Evolutionary conservation across 2,113 vertebrate species (phyloP), one percentile per base, ranked within the genome.

Genomic region (Colius striatus): DNA sequence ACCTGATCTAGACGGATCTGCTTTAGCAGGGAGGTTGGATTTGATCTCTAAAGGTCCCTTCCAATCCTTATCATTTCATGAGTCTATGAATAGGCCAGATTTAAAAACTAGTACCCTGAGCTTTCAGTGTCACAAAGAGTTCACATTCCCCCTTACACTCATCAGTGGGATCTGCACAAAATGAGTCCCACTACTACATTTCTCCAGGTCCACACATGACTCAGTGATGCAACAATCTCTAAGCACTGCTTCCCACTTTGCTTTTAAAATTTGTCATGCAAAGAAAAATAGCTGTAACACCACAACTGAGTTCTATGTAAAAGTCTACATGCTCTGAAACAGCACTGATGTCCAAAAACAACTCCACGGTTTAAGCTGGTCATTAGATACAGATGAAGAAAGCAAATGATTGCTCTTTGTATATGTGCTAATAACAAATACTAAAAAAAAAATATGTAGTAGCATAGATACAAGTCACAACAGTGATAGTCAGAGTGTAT

Each of bases 121-220:
- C 16, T 11, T 55, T 61, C 45, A 43, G 65, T 78, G 34, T 53
- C 26, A 30, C 13, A 67, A 48, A 53, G 23, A 29, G 25, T 43
- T 25, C 10, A 2, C 48, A 11, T 18, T 47, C 5, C 29, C 58
- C 15, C 21, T 27, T 10, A 11, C 2, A 22, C 27, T 16, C 25
- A 30, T 3, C 15, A 68, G 32, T 72, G 76, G 63, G 45, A 86
- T 41, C 16, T 70, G 53, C 22, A 63, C 72, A 16, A 48, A 27
- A 4, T 3, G 5, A 72, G 41, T 27, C 32, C 50, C 58, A 29
- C 34, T 17, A 1, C 41, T n/a, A 20, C 16, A 11, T 21, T 41
- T 32, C 60, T 62, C 68, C 68, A 91, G 51, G 26, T 27, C n/a
- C 36, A 29, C 2, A n/a, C 23, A 3, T 0, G 0, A 43, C 55